Evolutionary conservation across 2,797 vertebrate species (phyloP).

Genomic region (Sebastolobus altivelis): DNA sequence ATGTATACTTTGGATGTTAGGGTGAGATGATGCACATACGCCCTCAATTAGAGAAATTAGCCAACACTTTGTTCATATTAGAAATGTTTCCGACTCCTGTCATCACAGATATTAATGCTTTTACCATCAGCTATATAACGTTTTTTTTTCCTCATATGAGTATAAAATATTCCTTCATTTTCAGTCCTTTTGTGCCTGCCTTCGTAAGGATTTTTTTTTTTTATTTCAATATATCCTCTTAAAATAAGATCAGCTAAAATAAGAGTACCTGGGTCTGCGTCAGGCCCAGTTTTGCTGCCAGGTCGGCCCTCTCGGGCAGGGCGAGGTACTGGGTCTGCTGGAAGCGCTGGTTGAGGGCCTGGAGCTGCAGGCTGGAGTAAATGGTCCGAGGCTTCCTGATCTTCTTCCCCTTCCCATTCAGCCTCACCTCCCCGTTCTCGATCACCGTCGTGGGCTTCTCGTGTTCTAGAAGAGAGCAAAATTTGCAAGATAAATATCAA

Average conservation of each 20-base stretch:
- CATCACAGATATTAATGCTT: neutral
- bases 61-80: neutral
- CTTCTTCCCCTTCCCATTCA: slow-evolving; percentile 90
- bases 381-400: slow-evolving; percentile 94
- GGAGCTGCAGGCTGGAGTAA: slow-evolving; percentile 93
- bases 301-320: slow-evolving; percentile 91
- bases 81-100: neutral
- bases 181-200: neutral
- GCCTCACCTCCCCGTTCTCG: slow-evolving; percentile 85
- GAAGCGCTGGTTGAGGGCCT: slow-evolving; percentile 94
- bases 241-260: neutral
- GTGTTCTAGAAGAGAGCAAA: slow-evolving; percentile 74
- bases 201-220: neutral
- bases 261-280: slow-evolving; percentile 92
- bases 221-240: neutral
- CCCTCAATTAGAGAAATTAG: slow-evolving; percentile 10
- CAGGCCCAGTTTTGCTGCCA: slow-evolving; percentile 91
- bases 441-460: slow-evolving; percentile 84
- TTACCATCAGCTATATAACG: neutral
- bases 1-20: neutral
- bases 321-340: slow-evolving; percentile 96
- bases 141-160: too few species aligned
- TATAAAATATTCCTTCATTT: neutral
- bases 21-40: neutral
- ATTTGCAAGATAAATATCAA: slow-evolving; percentile 4